phyloP scores from a whole-genome alignment of 2,888 invertebrate genomes.

The Rhimphoctona megacephalus region DNA sequence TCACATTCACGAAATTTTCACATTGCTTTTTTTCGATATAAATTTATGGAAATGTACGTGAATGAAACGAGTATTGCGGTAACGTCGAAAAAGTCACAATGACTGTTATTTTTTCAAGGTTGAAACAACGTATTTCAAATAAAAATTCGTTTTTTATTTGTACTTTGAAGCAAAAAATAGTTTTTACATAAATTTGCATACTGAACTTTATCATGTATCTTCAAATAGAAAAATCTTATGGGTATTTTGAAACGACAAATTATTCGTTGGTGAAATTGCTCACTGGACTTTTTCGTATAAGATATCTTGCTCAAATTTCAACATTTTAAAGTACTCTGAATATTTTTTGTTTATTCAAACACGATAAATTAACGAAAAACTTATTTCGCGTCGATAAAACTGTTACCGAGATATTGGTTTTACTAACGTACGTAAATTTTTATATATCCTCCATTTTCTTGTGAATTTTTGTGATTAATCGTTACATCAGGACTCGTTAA shows the following conservation, averaged over 20 bases:
- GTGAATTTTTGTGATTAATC: not conserved
- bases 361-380: not conserved
- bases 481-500: slow-evolving; percentile 2
- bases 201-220: no score
- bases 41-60: not conserved
- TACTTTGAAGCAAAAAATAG: not conserved
- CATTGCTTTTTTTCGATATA: not conserved
- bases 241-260: no score
- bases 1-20: not conserved
- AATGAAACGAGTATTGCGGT: slow-evolving; percentile 10
- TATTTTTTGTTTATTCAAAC: not conserved
- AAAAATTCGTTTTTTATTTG: not conserved
- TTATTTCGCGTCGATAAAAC: not conserved
- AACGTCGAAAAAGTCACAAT: not conserved
- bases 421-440: not conserved
- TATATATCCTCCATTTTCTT: not conserved
- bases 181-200: not conserved
- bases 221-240: no score
- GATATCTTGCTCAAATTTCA: no score
- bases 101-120: not conserved
- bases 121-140: no score
- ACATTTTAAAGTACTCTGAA: not conserved
- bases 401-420: slow-evolving; percentile 3
- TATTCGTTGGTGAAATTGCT: no score
- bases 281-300: no score